Conservation (phyloP, 2,797 vertebrate genomes). For the Girardinus metallicus region DNA sequence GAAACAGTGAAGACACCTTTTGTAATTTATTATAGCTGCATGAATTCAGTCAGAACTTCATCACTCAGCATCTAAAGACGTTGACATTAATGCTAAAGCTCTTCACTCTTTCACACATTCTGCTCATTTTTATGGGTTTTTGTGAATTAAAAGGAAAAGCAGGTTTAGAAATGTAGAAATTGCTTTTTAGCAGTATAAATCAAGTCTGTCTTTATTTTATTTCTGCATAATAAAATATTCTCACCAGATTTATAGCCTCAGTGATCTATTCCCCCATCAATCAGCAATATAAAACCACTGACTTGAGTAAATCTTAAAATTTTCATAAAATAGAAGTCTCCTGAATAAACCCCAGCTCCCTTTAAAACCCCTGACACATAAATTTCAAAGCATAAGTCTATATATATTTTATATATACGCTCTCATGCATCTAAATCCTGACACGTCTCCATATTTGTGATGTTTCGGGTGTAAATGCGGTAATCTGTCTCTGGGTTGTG, state of each 20-base stretch:
- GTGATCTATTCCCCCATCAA: slow-evolving; percentile 6
- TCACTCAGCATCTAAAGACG: background rate
- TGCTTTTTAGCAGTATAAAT: background rate
- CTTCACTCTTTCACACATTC: background rate
- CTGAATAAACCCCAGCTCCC: background rate
- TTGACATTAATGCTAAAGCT: background rate
- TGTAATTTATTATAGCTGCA: background rate
- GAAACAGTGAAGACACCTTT: background rate
- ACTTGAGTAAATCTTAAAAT: background rate
- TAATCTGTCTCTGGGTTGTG: background rate
- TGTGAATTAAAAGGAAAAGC: background rate
- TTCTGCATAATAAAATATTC: background rate
- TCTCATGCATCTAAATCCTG: background rate
- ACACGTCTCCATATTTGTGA: background rate
- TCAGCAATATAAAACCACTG: slow-evolving; percentile 8
- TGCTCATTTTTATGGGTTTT: background rate
- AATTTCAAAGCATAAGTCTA: background rate
- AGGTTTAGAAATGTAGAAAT: background rate
- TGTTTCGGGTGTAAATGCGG: background rate
- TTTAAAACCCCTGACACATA: background rate
- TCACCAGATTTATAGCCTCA: background rate
- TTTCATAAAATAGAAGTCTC: background rate
- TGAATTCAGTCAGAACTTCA: background rate
- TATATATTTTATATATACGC: background rate
- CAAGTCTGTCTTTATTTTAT: background rate